Percentiles rank a stretch among this genome's conserved stretches.
Conservation (phyloP, 2,797 vertebrate genomes). For the Discoglossus pictus region DNA sequence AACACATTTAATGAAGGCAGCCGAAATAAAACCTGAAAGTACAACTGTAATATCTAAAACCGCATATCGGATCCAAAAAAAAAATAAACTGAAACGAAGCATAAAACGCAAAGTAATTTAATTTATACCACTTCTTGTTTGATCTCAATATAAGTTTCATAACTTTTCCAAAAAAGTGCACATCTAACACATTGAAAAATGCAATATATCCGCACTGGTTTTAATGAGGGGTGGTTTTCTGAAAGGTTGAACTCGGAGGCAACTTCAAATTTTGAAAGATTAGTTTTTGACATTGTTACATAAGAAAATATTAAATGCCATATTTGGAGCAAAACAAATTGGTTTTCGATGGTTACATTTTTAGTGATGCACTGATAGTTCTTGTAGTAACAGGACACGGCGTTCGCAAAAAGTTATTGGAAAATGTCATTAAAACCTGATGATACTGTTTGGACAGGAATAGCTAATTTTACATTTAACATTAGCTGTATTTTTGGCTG, state of each 20-base stretch:
- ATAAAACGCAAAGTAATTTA: slow-evolving; percentile 4
- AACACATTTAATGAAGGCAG: slow-evolving; percentile 25
- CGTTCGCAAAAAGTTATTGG: too few relatives aligned
- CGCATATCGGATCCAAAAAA: slow-evolving; percentile 2
- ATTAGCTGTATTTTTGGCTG: too few relatives aligned
- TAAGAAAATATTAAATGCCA: too few relatives aligned
- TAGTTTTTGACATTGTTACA: background rate
- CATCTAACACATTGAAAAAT: slow-evolving; percentile 3
- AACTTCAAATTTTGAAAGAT: background rate
- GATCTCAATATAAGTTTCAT: slow-evolving; percentile 26
- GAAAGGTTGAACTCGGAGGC: background rate
- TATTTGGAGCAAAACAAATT: too few relatives aligned
- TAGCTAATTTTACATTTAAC: too few relatives aligned
- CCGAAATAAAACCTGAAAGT: slow-evolving; percentile 6
- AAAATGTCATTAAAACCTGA: too few relatives aligned
- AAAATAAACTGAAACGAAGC: background rate
- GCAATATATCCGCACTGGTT: background rate
- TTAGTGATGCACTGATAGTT: too few relatives aligned
- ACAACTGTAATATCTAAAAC: slow-evolving; percentile 9
- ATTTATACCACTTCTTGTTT: slow-evolving; percentile 22
- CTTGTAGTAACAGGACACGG: too few relatives aligned
- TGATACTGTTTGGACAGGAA: too few relatives aligned
- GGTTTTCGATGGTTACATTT: too few relatives aligned
- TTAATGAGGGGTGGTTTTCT: background rate
- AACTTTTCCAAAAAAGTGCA: slow-evolving; percentile 16